Evolutionary conservation across 2,888 invertebrate species (phyloP), one percentile per base, ranked within the genome.

Genomic region (Thecocarcelia acutangulata): DNA sequence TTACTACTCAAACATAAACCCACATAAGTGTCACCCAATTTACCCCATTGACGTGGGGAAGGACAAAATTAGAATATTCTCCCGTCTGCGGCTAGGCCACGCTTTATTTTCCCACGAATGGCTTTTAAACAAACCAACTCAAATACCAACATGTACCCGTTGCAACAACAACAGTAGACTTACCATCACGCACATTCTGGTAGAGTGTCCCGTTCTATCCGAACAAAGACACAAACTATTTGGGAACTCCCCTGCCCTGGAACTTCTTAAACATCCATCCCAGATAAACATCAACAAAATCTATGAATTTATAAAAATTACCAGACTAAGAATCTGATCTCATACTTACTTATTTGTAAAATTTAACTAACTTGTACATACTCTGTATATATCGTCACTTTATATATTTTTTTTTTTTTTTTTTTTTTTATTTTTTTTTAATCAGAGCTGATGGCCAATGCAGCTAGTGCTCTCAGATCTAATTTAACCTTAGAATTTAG

Each of bases 221-320:
- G 33, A 1, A 4, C 33, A 48, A 33, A 37, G 37, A 40, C 17
- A n/a, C 15, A 17, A 37, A 17, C 3, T 64, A 11, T 64, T 52
- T 13, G 50, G 37, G 11, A 64, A 48, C 13, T 2, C 5, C 1
- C 48, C 48, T 9, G 28, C 48, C 11, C 17, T 48, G 6, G 33
- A 46, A 28, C 28, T 46, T 13, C 15, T 50, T 13, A 64, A 37
- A n/a, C 19, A 50, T 5, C 63, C 63, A 63, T 63, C 63, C 15
- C 24, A 19, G 2, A 12, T 12, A 8, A 59, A 42, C 5, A 59
- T 59, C 42, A 24, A 59, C 13, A 40, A 58, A 58, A 58, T 58
- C 8, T 40, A 4, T n/a, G 17, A 58, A 5, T 58, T 58, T 12
- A 58, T 59, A 19, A 44, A 59, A 21, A 12, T 21, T 40, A 42